Conservation (phyloP, 2,888 invertebrate species). For the Ophraella communa region DNA sequence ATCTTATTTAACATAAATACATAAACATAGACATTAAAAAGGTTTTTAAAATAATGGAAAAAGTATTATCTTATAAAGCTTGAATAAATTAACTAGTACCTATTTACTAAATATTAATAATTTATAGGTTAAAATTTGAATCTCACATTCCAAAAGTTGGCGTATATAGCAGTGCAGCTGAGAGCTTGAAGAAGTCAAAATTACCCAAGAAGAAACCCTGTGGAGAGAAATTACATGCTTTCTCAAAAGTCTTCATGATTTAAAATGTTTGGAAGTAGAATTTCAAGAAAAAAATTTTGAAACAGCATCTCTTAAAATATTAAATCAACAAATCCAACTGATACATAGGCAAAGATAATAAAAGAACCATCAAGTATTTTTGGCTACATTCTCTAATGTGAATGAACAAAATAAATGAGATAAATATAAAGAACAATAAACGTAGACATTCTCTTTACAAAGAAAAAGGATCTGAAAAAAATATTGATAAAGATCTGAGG, state of each 20-base stretch:
- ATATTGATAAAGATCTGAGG: background rate
- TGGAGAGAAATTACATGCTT: slow-evolving; percentile 42
- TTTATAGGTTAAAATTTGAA: slow-evolving; percentile 31
- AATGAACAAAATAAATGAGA: slow-evolving; percentile 44
- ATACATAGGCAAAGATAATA: slow-evolving; percentile 9
- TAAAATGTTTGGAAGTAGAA: slow-evolving; percentile 50
- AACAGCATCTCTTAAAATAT: slow-evolving; percentile 62
- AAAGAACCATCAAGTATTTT: slow-evolving; percentile 46
- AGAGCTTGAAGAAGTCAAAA: slow-evolving; percentile 41
- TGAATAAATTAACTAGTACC: background rate
- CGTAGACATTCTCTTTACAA: slow-evolving; percentile 29
- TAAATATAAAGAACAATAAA: slow-evolving; percentile 40
- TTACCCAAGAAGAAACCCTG: background rate
- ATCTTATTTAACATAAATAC: too few relatives aligned
- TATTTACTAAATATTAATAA: background rate
- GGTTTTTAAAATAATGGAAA: too few relatives aligned
- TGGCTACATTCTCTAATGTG: slow-evolving; percentile 45
- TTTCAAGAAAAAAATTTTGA: slow-evolving; percentile 44
- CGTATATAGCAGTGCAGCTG: slow-evolving; percentile 50
- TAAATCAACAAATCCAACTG: slow-evolving; percentile 40
- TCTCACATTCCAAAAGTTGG: slow-evolving; percentile 48
- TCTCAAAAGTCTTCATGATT: slow-evolving; percentile 54
- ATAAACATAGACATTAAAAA: too few relatives aligned
- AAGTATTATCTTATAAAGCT: background rate
- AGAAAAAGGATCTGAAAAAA: slow-evolving; percentile 10